Percentiles rank a stretch among this genome's conserved stretches.
Evolutionary conservation across 2,888 invertebrate genomes (phyloP).

Genomic region (Palloptera scutellata): DNA sequence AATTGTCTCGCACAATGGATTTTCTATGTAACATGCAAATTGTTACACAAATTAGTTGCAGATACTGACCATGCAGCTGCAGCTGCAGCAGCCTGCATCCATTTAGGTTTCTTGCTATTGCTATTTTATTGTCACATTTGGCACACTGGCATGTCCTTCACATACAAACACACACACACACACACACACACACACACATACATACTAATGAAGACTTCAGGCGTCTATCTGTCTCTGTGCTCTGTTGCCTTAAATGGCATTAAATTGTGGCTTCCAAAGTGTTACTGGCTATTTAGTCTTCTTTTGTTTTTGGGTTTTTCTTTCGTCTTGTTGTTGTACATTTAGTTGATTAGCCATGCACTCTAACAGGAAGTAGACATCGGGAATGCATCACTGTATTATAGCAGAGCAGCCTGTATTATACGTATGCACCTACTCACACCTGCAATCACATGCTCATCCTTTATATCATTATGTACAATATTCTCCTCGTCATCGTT

Average conservation of each 20-base stretch:
- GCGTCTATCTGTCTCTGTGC: neutral
- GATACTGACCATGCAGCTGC: neutral
- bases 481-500: no score
- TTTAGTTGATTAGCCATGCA: no score
- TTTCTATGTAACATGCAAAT: neutral
- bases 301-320: neutral
- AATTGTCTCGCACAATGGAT: neutral
- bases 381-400: no score
- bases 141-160: neutral
- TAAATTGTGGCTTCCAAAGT: conserved; percentile 34
- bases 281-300: conserved; percentile 30
- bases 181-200: neutral
- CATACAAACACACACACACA: neutral
- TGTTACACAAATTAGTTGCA: conserved; percentile 33
- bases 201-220: neutral
- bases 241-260: conserved; percentile 13
- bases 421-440: no score
- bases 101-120: no score
- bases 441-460: no score
- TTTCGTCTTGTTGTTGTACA: no score
- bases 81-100: conserved; percentile 21
- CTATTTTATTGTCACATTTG: conserved; percentile 40
- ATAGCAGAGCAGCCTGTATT: no score
- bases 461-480: no score
- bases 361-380: no score